Base-by-base conservation (phyloP, 2,797 vertebrate species). In the Poecilia velifera region DNA sequence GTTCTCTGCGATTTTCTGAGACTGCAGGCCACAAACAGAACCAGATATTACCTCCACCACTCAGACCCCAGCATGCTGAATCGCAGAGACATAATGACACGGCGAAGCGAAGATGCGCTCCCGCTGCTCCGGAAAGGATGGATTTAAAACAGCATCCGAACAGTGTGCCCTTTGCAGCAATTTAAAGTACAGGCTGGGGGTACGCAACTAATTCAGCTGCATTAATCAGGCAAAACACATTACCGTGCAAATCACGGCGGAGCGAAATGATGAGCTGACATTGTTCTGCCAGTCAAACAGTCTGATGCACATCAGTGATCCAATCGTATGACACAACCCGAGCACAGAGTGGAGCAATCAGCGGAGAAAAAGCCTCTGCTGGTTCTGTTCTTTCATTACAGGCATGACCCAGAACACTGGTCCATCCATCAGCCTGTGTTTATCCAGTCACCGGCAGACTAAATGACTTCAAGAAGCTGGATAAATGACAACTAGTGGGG, bases 41-140 rank as follows among this genome's bases (percentile, higher is more conserved):
- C 9, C 18, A 92, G 86, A 90, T 92, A 91, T 92, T 91, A 88
- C 89, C 86, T 88, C 80, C 84, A 80, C 82, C 76, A 83, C 86
- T 92, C 86, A 85, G 84, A 85, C 82, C 89, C 73, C 89, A 81
- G 90, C 84, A 0, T 59, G 85, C 83, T 76, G 78, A 88, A 88
- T 85, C 41, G 66, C 79, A 85, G 79, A 66, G 43, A 84, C 82
- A 81, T 91, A 90, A 94, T 89, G 89, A 86, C 91, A 90, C 49
- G 57, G 86, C 82, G 76, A 87, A 87, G 83, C 71, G 81, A 18
- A 91, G 84, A 90, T 84, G 79, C 73, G 49, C 87, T 84, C 89
- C 91, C 2, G 82, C 87, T 86, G 91, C 76, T 91, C 79, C 84
- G 89, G 86, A 84, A 83, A 89, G 84, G 78, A 55, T 76, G 88